These are phyloP conservation scores for Diglossa brunneiventris DNA, from an alignment of 2,113 vertebrate species.

Conservation along the genomic window DNA sequence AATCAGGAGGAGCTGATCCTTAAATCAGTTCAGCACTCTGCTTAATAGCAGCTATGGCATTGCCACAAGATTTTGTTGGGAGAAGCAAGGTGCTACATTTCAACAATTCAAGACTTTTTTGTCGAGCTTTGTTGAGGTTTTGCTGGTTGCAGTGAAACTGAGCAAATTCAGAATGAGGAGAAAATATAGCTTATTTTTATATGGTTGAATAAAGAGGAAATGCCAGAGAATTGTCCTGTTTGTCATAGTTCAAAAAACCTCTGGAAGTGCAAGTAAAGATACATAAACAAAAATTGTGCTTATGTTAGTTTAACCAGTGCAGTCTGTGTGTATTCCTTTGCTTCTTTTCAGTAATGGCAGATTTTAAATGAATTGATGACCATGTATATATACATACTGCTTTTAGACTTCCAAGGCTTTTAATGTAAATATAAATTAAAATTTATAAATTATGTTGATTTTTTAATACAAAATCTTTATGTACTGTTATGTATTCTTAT, in stretches of 20 bases:
- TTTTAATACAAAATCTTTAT: background rate
- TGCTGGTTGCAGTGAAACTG: background rate
- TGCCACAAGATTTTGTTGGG: background rate
- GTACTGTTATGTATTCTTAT: background rate
- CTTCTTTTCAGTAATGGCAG: background rate
- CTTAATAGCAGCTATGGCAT: background rate
- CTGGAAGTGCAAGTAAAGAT: background rate
- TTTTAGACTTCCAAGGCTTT: background rate
- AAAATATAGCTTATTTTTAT: background rate
- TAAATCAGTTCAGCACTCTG: background rate
- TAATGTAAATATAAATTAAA: background rate
- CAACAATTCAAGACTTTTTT: background rate
- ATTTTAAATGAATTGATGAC: background rate
- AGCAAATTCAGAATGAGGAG: background rate
- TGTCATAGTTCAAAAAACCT: background rate
- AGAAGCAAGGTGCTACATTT: background rate
- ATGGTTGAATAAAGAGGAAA: background rate
- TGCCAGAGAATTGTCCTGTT: background rate
- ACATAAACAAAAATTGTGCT: background rate
- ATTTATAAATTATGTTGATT: background rate
- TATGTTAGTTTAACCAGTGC: background rate
- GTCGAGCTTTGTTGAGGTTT: background rate
- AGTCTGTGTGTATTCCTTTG: background rate
- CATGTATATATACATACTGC: background rate
- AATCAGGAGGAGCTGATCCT: background rate